These are phyloP conservation scores for Macropodus opercularis DNA, from an alignment of 2,797 vertebrate species.

Conservation along the genomic window DNA sequence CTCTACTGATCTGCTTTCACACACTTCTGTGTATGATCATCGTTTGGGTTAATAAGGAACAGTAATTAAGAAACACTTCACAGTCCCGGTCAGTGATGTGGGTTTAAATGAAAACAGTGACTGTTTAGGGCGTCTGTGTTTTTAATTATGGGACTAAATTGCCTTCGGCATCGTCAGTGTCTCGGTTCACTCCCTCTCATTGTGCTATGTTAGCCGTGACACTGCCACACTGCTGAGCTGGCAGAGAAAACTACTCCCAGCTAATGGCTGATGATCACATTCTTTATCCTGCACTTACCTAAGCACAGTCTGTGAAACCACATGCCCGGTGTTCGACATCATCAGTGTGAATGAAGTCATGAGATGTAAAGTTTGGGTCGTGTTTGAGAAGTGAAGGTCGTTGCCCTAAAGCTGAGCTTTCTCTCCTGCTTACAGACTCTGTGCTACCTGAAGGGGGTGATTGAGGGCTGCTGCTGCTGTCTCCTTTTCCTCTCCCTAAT, in stretches of 20 bases:
- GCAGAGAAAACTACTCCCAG: constrained; percentile 54
- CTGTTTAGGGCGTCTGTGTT: background rate
- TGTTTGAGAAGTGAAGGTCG: background rate
- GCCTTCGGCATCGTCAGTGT: background rate
- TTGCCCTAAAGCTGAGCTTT: constrained; percentile 46
- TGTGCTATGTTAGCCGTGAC: constrained; percentile 17
- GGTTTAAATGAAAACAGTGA: background rate
- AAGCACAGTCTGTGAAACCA: background rate
- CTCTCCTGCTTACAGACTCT: constrained; percentile 73
- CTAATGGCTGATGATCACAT: constrained; percentile 9
- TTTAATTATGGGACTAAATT: constrained; percentile 17
- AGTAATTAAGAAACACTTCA: constrained; percentile 18
- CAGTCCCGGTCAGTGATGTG: too few relatives aligned
- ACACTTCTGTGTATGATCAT: constrained; percentile 9
- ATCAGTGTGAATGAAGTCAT: background rate
- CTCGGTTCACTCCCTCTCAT: constrained; percentile 14
- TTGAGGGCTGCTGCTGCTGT: constrained; percentile 56
- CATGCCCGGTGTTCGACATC: background rate
- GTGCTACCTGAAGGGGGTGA: constrained; percentile 65
- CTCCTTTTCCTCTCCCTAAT: constrained; percentile 52
- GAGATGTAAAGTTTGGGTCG: background rate
- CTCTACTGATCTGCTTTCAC: constrained; percentile 19
- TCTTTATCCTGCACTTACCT: constrained; percentile 10
- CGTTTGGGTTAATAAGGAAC: constrained; percentile 3
- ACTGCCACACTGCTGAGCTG: constrained; percentile 41